Conservation (phyloP, 2,797 vertebrate genomes). For the Dallia pectoralis region DNA sequence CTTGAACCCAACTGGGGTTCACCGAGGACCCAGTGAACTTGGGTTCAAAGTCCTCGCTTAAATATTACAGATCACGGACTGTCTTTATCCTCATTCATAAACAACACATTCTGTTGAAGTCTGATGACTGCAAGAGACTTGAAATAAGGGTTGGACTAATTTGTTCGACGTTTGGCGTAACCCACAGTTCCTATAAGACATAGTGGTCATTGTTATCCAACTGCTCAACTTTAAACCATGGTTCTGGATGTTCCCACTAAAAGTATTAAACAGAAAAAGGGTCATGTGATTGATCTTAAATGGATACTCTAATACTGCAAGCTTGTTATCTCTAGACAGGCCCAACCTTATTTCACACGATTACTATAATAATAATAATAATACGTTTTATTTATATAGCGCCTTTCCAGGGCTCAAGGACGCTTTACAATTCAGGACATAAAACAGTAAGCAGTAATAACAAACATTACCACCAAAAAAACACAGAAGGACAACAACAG, state of each 20-base stretch:
- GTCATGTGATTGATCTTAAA: not conserved
- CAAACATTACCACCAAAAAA: too few species aligned
- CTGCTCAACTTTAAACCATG: not conserved
- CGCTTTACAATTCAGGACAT: too few species aligned
- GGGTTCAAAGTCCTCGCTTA: constrained; percentile 26
- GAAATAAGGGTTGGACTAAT: not conserved
- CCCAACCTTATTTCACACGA: too few species aligned
- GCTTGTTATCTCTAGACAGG: not conserved
- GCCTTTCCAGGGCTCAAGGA: too few species aligned
- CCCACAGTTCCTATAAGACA: not conserved
- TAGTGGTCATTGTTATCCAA: not conserved
- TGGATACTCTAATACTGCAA: not conserved
- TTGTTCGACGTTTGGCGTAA: not conserved
- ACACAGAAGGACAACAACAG: too few species aligned
- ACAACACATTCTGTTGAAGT: not conserved
- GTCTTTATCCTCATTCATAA: not conserved
- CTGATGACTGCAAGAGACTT: not conserved
- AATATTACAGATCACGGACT: not conserved
- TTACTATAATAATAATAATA: too few species aligned
- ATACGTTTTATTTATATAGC: too few species aligned
- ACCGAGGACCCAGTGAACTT: not conserved
- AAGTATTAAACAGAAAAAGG: not conserved
- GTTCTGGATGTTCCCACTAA: not conserved
- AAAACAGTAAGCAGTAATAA: too few species aligned
- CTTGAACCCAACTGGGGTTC: constrained; percentile 39